Percentiles rank a stretch among this genome's conserved stretches.
Evolutionary conservation across 2,888 invertebrate species (phyloP).

Genomic region (Cheiracanthium punctorium): DNA sequence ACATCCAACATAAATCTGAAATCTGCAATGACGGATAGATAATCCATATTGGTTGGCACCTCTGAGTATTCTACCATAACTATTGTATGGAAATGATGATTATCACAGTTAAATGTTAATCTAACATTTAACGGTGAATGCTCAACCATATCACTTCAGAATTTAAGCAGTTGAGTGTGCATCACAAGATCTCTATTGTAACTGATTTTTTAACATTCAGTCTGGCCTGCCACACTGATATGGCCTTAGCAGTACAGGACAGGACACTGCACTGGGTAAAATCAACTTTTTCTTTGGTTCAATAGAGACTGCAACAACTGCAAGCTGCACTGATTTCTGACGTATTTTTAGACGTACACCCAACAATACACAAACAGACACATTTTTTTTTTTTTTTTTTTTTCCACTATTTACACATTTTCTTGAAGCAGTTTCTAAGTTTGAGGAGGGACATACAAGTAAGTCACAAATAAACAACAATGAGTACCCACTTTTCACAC

Average conservation of each 20-base stretch:
- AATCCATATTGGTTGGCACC: conserved; percentile 2
- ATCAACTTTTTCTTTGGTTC: conserved; percentile 16
- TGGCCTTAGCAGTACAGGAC: background rate
- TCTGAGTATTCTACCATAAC: conserved; percentile 17
- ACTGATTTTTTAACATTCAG: background rate
- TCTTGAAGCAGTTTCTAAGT: conserved; percentile 33
- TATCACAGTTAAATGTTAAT: conserved; percentile 68
- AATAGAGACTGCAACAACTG: conserved; percentile 41
- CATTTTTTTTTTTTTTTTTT: too few relatives aligned
- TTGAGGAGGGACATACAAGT: conserved; percentile 52
- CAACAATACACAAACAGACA: conserved; percentile 58
- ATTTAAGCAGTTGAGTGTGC: conserved; percentile 34
- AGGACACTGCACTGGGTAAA: background rate
- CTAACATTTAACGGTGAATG: conserved; percentile 67
- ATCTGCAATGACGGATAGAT: background rate
- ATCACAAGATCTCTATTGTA: conserved; percentile 25
- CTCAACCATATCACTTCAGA: conserved; percentile 29
- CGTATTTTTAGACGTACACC: conserved; percentile 57
- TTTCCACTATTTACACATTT: conserved; percentile 62
- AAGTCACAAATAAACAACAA: conserved; percentile 43
- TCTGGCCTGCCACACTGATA: background rate
- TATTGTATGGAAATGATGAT: conserved; percentile 57
- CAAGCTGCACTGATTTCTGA: conserved; percentile 64
- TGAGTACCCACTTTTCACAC: conserved; percentile 65
- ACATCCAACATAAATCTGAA: background rate